Base-by-base conservation (phyloP, 2,113 vertebrate species). In the Nipponia nippon region DNA sequence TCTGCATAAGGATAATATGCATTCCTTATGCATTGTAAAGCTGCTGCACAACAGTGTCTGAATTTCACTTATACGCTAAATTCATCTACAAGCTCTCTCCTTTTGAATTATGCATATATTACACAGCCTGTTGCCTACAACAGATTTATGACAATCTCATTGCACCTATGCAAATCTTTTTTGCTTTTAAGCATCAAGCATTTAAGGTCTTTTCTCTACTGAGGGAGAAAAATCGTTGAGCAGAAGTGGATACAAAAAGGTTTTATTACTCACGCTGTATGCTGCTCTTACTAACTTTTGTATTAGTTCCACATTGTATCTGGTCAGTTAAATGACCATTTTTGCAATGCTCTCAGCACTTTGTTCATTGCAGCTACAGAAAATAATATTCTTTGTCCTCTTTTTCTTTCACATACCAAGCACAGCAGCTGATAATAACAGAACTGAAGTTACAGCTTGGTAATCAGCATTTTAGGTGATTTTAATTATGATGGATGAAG, bases 101-200 rank as follows among this genome's bases (percentile, higher is more conserved):
- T 93, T 50, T 67, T 97, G 96, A 96, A 97, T 96, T 96, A 94
- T 95, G 94, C 94, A 97, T 97, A 56, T 63, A 34, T 95, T 91
- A 93, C 89, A 77, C 89, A 94, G 95, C 93, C 95, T 97, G 95
- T 95, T 97, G 94, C 91, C 94, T 95, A 40, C 95, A 95, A 93
- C 79, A 81, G 89, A 95, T 97, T 97, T 97, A 96, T 95, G 93
- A 83, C 87, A 91, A 94, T 95, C 93, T 97, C 84, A 29, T 77
- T 90, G 89, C 93, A 93, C 94, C 95, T 96, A 96, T 97, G 91
- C 95, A 96, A 95, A 96, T 97, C 87, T 90, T 86, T 89, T 82
- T 89, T 85, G 71, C 89, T 95, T 95, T 95, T 95, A 95, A 96
- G 71, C 86, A 63, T 89, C 50, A 32, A 91, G 84, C 87, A 70